A percentile compares a stretch with the other conserved stretches of the same genome.
These are phyloP conservation scores for Notolepis coatsorum DNA, from an alignment of 2,797 vertebrate species.

Conservation along the genomic window DNA sequence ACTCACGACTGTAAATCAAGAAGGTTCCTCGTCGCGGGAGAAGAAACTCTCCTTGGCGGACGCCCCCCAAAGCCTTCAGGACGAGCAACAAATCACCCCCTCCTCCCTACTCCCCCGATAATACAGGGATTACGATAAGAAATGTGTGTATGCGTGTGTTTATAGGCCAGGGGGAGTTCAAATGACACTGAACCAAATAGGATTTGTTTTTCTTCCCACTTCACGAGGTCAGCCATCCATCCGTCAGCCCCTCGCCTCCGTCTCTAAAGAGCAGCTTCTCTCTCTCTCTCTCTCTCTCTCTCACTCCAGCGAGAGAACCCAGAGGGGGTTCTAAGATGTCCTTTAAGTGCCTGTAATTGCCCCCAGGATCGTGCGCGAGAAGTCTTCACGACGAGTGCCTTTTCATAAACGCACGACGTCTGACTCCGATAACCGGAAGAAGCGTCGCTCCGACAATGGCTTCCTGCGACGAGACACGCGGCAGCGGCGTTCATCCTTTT, in stretches of 20 bases:
- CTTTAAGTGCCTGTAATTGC: slow-evolving; percentile 48
- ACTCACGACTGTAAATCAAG: too few species aligned
- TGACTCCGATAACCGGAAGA: slow-evolving; percentile 42
- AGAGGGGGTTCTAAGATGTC: slow-evolving; percentile 30
- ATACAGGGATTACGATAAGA: too few species aligned
- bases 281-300: slow-evolving; percentile 21
- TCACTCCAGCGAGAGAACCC: slow-evolving; percentile 15
- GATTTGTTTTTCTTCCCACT: slow-evolving; percentile 23
- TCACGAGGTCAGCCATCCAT: too few species aligned
- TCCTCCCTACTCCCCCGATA: too few species aligned
- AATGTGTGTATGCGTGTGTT: too few species aligned
- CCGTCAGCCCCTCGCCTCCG: slow-evolving; percentile 1
- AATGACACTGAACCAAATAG: too few species aligned
- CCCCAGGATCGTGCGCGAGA: slow-evolving; percentile 4
- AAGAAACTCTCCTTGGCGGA: too few species aligned
- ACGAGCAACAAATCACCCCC: too few species aligned
- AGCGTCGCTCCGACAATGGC: slow-evolving; percentile 46
- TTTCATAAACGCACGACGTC: slow-evolving; percentile 34
- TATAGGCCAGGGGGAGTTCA: too few species aligned
- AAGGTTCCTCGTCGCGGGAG: too few species aligned
- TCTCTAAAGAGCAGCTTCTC: slow-evolving; percentile 9
- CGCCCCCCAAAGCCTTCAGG: too few species aligned
- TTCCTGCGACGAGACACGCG: too few species aligned
- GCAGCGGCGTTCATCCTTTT: not conserved
- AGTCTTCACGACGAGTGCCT: slow-evolving; percentile 39